Conservation (phyloP, 2,888 invertebrate genomes). For the Tetranychus truncatus region DNA sequence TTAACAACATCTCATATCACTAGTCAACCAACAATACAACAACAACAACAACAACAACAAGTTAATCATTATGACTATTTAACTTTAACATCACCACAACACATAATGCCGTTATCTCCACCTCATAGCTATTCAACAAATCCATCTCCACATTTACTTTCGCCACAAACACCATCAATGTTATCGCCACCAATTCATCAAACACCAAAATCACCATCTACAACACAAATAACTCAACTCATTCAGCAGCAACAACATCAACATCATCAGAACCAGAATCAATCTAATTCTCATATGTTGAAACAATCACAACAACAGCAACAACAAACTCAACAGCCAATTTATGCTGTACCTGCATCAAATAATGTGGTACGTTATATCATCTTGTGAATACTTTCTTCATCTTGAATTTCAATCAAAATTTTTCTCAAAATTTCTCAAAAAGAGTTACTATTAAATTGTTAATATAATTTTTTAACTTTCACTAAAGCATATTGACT, state of each 20-base stretch:
- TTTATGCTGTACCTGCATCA: not conserved
- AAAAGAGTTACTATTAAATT: too few species aligned
- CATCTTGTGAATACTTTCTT: not conserved
- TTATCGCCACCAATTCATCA: not conserved
- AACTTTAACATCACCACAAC: not conserved
- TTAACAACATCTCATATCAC: not conserved
- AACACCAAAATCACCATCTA: not conserved
- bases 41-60: not conserved
- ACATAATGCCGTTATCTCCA: not conserved
- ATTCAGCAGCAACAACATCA: not conserved
- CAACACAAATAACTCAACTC: not conserved
- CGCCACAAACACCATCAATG: not conserved
- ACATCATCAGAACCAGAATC: not conserved
- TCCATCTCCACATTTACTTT: not conserved
- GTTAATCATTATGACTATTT: not conserved
- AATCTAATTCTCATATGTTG: not conserved
- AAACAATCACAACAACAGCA: not conserved
- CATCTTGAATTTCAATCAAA: not conserved
- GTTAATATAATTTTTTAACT: not conserved
- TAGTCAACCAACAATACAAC: not conserved
- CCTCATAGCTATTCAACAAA: constrained; percentile 2
- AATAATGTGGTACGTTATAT: not conserved
- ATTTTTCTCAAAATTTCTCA: too few species aligned
- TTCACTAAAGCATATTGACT: not conserved
- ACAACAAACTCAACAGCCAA: not conserved